Evolutionary conservation across 2,888 invertebrate genomes (phyloP).

Genomic region (Latrodectus elegans): DNA sequence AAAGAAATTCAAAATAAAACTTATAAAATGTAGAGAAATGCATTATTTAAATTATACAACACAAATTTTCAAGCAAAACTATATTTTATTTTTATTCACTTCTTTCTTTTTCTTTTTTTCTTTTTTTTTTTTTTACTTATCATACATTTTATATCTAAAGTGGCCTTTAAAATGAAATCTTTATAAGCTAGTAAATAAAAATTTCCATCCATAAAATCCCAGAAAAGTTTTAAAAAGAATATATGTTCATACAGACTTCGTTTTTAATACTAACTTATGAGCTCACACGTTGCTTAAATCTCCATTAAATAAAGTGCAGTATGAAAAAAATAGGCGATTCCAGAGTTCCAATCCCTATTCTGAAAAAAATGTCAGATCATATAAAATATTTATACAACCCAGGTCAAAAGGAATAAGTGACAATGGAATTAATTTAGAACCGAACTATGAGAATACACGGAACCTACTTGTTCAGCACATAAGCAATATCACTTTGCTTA

Average conservation of each 20-base stretch:
- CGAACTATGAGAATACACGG: neutral
- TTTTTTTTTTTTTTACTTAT: neutral
- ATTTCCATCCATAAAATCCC: slow-evolving; percentile 30
- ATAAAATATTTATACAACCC: slow-evolving; percentile 56
- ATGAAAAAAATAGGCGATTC: slow-evolving; percentile 66
- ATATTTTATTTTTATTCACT: no score
- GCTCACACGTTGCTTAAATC: slow-evolving; percentile 61
- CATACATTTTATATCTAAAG: slow-evolving; percentile 19
- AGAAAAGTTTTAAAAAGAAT: slow-evolving; percentile 54
- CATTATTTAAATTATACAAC: neutral
- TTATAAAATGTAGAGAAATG: no score
- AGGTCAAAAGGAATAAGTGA: slow-evolving; percentile 35
- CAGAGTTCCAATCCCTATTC: slow-evolving; percentile 64
- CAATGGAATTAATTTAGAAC: slow-evolving; percentile 17
- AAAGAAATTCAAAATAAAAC: no score
- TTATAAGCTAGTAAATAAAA: neutral
- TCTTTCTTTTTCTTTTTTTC: no score
- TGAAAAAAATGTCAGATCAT: slow-evolving; percentile 67
- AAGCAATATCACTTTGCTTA: no score
- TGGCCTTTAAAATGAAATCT: slow-evolving; percentile 12
- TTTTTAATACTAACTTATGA: slow-evolving; percentile 68
- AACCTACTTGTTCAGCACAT: no score
- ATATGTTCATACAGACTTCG: slow-evolving; percentile 64
- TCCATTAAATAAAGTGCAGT: slow-evolving; percentile 67
- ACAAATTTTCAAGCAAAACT: no score